Conservation (phyloP, 1,140 invertebrate species). For the Drosophila simulans region DNA sequence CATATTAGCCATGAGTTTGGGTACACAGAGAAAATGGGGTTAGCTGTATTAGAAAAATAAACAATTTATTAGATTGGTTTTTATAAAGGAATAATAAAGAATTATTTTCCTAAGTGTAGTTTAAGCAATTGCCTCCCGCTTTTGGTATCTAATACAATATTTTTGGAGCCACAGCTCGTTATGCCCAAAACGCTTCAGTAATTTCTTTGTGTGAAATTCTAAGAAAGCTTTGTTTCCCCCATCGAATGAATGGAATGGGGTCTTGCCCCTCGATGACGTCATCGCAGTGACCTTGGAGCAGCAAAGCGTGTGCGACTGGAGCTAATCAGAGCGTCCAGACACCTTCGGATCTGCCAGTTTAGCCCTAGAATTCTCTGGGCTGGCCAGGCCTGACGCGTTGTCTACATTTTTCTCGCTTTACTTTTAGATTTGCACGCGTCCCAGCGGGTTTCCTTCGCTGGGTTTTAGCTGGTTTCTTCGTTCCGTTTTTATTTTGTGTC, state of each 20-base stretch:
- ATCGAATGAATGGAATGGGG: not conserved
- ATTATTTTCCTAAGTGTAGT: not conserved
- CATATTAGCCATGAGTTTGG: constrained; percentile 37
- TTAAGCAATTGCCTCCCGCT: not conserved
- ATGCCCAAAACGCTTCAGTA: not conserved
- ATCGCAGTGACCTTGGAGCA: constrained; percentile 58
- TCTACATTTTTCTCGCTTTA: constrained; percentile 74
- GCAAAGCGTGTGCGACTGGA: constrained; percentile 43
- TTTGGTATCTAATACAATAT: not conserved
- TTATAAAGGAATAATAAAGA: not conserved
- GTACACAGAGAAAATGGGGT: constrained; percentile 2
- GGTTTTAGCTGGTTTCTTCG: constrained; percentile 1
- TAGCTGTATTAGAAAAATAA: not conserved
- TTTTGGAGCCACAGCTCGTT: not conserved
- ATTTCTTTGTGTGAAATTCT: constrained; percentile 4
- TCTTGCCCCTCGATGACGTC: constrained; percentile 38
- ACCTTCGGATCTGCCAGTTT: constrained; percentile 25
- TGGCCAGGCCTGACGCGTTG: constrained; percentile 42
- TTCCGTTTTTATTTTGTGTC: constrained; percentile 22
- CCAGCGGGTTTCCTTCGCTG: constrained; percentile 43
- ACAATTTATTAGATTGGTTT: no score
- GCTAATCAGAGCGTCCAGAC: constrained; percentile 36
- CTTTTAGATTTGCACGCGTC: constrained; percentile 81
- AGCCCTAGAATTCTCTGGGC: constrained; percentile 9
- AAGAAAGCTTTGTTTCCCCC: constrained; percentile 27